These are phyloP conservation scores for Gadus macrocephalus DNA, from an alignment of 2,113 vertebrate genomes.

Conservation along the genomic window DNA sequence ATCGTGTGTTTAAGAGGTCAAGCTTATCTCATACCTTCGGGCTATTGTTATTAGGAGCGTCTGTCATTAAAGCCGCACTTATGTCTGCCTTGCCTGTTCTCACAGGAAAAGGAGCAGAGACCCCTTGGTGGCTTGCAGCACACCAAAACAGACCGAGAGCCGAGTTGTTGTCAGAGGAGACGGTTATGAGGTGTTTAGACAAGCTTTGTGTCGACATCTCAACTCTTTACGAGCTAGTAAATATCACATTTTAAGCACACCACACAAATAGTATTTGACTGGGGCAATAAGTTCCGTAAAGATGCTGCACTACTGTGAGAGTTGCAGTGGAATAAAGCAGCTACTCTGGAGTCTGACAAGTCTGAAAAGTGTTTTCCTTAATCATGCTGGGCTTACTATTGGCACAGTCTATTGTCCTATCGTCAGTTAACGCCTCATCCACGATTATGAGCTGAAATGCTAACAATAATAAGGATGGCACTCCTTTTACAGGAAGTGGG, in stretches of 20 bases:
- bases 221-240: neutral
- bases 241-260: no score
- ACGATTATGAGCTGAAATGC: no score
- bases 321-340: no score
- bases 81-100: conserved; percentile 45
- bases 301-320: no score
- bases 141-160: conserved; percentile 60
- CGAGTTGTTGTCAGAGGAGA: conserved; percentile 67
- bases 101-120: conserved; percentile 60
- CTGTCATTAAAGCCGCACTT: conserved; percentile 52
- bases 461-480: no score
- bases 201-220: conserved; percentile 57
- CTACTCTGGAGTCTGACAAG: no score
- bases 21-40: conserved; percentile 41
- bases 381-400: no score
- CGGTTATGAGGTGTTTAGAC: conserved; percentile 68
- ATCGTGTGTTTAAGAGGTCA: conserved; percentile 56
- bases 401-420: no score
- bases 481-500: conserved; percentile 32
- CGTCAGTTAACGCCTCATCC: no score
- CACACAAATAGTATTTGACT: no score
- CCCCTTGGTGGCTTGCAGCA: conserved; percentile 65
- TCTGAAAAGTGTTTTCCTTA: no score
- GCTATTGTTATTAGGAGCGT: conserved; percentile 25
- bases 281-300: no score